Evolutionary conservation across 92 coral and sea anemone genomes (phyloP).

Genomic region (Anthopleura xanthogrammica): DNA sequence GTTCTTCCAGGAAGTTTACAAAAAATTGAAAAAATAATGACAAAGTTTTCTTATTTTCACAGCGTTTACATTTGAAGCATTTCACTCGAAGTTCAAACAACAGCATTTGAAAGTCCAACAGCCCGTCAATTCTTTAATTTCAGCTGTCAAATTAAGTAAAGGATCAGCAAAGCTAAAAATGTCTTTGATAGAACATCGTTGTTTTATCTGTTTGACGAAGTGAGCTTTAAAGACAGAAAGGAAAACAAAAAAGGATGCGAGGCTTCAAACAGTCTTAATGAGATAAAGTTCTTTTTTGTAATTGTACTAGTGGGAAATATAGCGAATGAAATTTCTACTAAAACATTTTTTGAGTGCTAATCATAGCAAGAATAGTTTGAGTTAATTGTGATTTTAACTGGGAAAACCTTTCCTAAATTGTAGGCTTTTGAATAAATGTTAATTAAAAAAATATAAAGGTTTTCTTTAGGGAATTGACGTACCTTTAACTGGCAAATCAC

Average conservation of each 20-base stretch:
- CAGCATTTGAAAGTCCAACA: constrained; percentile 3
- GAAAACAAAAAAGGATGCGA: neutral
- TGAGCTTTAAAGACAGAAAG: neutral
- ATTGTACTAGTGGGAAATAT: neutral
- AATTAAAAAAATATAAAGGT: neutral
- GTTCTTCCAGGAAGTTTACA: neutral
- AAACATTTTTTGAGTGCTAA: neutral
- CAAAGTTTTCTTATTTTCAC: neutral
- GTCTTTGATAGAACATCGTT: neutral
- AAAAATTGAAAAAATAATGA: neutral
- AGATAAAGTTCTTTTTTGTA: neutral
- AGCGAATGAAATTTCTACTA: neutral
- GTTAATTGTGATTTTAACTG: neutral
- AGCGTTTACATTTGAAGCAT: neutral
- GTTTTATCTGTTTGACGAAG: neutral
- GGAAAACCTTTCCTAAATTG: neutral
- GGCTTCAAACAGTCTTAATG: constrained; percentile 3
- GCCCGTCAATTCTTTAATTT: constrained; percentile 16
- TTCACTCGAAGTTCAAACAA: constrained; percentile 24
- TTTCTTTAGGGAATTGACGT: neutral
- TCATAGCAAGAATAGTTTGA: neutral
- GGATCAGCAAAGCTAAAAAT: neutral
- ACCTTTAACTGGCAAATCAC: neutral
- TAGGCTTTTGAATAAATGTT: neutral
- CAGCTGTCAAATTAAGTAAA: constrained; percentile 17